Evolutionary conservation across 2,888 invertebrate species (phyloP).

Genomic region (Platycheirus albimanus): DNA sequence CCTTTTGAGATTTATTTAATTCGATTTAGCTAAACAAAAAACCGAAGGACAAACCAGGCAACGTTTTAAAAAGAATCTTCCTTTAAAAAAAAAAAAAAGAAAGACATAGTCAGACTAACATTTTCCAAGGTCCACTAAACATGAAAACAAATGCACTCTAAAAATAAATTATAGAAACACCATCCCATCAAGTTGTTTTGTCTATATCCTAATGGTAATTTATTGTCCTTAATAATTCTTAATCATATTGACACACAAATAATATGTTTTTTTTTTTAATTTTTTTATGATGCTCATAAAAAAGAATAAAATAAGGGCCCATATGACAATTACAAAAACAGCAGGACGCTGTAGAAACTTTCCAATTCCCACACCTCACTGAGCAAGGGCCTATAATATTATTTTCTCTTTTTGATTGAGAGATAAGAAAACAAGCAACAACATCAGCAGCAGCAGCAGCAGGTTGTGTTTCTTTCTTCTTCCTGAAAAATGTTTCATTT

Average conservation of each 20-base stretch:
- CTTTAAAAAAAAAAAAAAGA: no score
- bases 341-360: conserved; percentile 50
- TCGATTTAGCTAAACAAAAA: no score
- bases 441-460: conserved; percentile 39
- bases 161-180: no score
- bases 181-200: conserved; percentile 10
- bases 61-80: no score
- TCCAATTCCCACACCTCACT: conserved; percentile 63
- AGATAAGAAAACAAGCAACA: conserved; percentile 34
- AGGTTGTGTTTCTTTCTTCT: conserved; percentile 31
- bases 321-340: conserved; percentile 63
- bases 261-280: conserved; percentile 22
- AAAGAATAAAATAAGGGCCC: conserved; percentile 43
- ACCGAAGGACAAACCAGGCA: no score
- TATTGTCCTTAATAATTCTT: conserved; percentile 61
- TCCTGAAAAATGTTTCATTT: conserved; percentile 16
- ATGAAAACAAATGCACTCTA: no score
- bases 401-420: conserved; percentile 34
- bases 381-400: background rate
- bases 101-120: no score
- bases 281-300: conserved; percentile 28
- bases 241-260: conserved; percentile 51
- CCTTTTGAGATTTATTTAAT: no score
- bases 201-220: conserved; percentile 52
- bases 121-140: background rate